These are phyloP conservation scores for Germaria angustata DNA, from an alignment of 2,888 invertebrate genomes.

Conservation along the genomic window DNA sequence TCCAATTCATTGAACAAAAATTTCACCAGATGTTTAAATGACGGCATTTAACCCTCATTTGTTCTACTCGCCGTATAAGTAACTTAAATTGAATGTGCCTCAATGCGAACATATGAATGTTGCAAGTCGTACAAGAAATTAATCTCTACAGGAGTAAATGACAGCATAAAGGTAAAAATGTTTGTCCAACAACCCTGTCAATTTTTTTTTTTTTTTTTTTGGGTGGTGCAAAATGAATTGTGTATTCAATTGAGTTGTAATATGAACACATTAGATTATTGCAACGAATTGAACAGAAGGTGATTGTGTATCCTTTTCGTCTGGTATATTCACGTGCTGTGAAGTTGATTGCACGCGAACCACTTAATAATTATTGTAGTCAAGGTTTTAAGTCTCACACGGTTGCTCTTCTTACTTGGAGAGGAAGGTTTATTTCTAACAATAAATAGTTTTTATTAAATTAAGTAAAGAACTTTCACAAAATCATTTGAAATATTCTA, in stretches of 20 bases:
- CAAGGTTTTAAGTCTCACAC: constrained; percentile 36
- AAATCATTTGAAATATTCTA: no score
- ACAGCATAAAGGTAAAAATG: constrained; percentile 41
- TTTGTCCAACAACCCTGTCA: constrained; percentile 19
- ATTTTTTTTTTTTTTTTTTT: background rate
- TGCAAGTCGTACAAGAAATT: background rate
- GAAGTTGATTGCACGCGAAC: constrained; percentile 75
- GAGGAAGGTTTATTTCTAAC: background rate
- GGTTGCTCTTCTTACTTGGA: background rate
- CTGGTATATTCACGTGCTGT: constrained; percentile 70
- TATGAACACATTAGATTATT: constrained; percentile 2
- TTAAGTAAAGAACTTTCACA: no score
- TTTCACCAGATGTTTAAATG: constrained; percentile 76
- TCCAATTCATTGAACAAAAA: constrained; percentile 69
- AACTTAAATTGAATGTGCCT: constrained; percentile 59
- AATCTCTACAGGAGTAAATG: constrained; percentile 21
- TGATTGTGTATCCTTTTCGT: constrained; percentile 31
- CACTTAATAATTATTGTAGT: constrained; percentile 75
- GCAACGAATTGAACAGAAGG: constrained; percentile 58
- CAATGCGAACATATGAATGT: background rate
- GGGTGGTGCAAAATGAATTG: constrained; percentile 21
- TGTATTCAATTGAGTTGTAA: constrained; percentile 47
- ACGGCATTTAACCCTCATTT: constrained; percentile 76
- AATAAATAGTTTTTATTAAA: no score
- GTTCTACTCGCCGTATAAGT: constrained; percentile 1